These are phyloP conservation scores for Furnarius figulus DNA, from an alignment of 2,113 vertebrate species.

Conservation along the genomic window DNA sequence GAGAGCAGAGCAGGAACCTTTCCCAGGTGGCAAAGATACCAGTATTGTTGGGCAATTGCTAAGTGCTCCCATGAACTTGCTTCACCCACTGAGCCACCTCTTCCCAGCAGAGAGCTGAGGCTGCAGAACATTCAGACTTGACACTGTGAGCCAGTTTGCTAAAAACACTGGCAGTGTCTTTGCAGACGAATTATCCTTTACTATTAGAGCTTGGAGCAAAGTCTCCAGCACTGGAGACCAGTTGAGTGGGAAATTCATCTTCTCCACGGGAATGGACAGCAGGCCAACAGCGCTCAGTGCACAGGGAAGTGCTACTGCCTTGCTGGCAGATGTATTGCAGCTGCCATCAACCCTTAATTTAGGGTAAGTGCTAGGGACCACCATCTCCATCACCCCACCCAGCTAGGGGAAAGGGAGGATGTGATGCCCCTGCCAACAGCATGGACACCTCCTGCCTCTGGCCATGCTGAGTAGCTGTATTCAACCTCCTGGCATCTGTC, in stretches of 20 bases:
- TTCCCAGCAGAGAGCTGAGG: fast-evolving
- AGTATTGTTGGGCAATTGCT: fast-evolving
- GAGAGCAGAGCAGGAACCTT: not conserved
- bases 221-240: not conserved
- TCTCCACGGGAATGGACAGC: not conserved
- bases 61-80: fast-evolving
- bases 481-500: not conserved
- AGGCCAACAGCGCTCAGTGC: not conserved
- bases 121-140: not conserved
- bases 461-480: not conserved
- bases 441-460: not conserved
- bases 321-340: not conserved
- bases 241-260: not conserved
- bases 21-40: not conserved
- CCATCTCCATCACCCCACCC: not conserved
- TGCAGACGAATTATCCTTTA: not conserved
- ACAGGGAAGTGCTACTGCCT: fast-evolving
- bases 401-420: not conserved
- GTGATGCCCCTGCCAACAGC: fast-evolving
- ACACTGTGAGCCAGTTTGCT: fast-evolving
- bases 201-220: not conserved
- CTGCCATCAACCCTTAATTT: not conserved
- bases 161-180: not conserved
- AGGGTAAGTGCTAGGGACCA: too few relatives aligned
- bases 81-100: fast-evolving